These are phyloP conservation scores for Ameiurus melas DNA, from an alignment of 2,113 vertebrate genomes.

Conservation along the genomic window DNA sequence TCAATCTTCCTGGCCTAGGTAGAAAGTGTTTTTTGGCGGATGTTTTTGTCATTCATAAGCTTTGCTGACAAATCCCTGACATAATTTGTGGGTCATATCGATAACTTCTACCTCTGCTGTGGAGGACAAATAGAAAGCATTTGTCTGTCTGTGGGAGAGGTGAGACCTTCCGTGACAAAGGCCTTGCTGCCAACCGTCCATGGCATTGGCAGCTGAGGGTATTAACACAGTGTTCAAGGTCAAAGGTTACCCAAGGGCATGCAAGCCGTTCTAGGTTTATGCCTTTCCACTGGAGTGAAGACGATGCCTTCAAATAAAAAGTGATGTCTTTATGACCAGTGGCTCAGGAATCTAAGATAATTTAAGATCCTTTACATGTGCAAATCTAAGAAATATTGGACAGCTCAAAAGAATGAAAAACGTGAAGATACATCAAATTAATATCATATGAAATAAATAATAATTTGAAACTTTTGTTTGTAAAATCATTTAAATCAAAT, in stretches of 20 bases:
- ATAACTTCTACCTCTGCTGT: constrained; percentile 89
- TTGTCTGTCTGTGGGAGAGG: constrained; percentile 88
- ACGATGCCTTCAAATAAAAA: background rate
- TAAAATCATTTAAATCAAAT: background rate
- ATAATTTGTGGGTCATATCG: constrained; percentile 93
- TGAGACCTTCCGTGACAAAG: constrained; percentile 81
- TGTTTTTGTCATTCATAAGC: constrained; percentile 98
- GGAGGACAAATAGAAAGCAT: constrained; percentile 98
- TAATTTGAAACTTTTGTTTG: background rate
- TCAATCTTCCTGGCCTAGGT: constrained; percentile 86
- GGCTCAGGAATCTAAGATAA: background rate
- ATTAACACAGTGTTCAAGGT: constrained; percentile 84
- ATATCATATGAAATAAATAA: background rate
- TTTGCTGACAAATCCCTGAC: constrained; percentile 96
- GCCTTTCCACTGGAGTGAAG: constrained; percentile 73
- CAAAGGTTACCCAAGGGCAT: constrained; percentile 81
- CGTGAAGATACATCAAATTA: background rate
- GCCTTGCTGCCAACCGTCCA: constrained; percentile 73
- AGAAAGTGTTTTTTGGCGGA: constrained; percentile 75
- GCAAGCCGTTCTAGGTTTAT: constrained; percentile 79
- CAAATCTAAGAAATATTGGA: background rate
- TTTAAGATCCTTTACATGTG: background rate
- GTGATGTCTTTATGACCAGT: background rate
- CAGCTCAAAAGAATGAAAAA: background rate
- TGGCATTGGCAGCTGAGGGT: constrained; percentile 88